Percentiles rank a stretch among this genome's conserved stretches.
Evolutionary conservation across 2,113 vertebrate genomes (phyloP).

Genomic region (Agelaius phoeniceus): DNA sequence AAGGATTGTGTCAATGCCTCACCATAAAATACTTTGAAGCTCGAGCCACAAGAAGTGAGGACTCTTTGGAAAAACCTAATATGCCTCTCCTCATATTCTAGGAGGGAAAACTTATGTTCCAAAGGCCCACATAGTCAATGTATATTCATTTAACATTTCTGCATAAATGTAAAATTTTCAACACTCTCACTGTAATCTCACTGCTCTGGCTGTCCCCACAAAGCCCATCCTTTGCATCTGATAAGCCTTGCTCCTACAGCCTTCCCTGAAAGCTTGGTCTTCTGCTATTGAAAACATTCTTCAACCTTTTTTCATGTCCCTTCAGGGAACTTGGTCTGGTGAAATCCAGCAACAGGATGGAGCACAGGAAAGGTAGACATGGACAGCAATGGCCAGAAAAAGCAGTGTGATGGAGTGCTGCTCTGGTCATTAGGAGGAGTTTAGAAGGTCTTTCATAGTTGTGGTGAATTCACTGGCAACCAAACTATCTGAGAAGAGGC

Average conservation of each 20-base stretch:
- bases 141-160: background rate
- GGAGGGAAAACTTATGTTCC: background rate
- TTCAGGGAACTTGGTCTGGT: background rate
- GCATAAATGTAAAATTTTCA: background rate
- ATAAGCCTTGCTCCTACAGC: background rate
- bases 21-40: background rate
- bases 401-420: background rate
- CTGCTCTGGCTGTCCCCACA: background rate
- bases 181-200: background rate
- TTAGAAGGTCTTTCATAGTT: background rate
- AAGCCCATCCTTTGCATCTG: background rate
- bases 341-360: background rate
- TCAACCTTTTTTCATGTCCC: background rate
- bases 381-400: background rate
- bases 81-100: background rate
- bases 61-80: background rate
- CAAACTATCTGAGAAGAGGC: background rate
- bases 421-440: background rate
- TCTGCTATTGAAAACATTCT: background rate
- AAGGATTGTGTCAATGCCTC: background rate
- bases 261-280: background rate
- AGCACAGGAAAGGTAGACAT: background rate
- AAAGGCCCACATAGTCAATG: background rate
- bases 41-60: background rate
- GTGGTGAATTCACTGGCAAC: background rate